Percentiles rank a stretch among this genome's conserved stretches.
phyloP scores from a whole-genome alignment of 2,888 invertebrate genomes.

The Pachydiplax longipennis region DNA sequence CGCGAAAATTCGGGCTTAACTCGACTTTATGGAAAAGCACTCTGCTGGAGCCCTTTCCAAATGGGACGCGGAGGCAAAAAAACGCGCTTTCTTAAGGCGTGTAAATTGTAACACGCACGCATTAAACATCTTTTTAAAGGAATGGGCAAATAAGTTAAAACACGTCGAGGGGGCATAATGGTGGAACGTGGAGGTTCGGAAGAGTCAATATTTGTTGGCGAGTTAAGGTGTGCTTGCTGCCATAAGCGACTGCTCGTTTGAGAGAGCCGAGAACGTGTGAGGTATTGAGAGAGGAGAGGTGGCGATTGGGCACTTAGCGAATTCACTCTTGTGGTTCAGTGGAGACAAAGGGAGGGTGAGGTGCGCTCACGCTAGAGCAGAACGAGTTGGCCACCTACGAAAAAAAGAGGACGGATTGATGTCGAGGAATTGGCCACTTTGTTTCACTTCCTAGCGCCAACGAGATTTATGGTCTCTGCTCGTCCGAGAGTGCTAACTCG shows the following conservation, averaged over 20 bases:
- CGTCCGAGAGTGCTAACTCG: background rate
- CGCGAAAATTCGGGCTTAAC: background rate
- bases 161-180: background rate
- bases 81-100: background rate
- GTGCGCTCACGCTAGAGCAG: background rate
- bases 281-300: background rate
- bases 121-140: background rate
- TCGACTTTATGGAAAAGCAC: background rate
- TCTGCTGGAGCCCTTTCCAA: background rate
- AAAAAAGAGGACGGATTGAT: background rate
- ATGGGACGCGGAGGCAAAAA: background rate
- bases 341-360: background rate
- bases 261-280: background rate
- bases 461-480: background rate
- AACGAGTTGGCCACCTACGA: background rate
- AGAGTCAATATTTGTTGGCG: conserved; percentile 21
- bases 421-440: background rate
- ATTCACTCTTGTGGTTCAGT: background rate
- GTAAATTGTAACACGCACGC: background rate
- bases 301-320: background rate
- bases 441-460: background rate
- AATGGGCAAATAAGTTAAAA: background rate
- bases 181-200: background rate
- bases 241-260: conserved; percentile 21
- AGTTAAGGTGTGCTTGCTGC: conserved; percentile 17